Percentiles rank a stretch among this genome's conserved stretches.
Evolutionary conservation across 2,888 invertebrate species (phyloP).

Genomic region (Lepidochrysops patricia): DNA sequence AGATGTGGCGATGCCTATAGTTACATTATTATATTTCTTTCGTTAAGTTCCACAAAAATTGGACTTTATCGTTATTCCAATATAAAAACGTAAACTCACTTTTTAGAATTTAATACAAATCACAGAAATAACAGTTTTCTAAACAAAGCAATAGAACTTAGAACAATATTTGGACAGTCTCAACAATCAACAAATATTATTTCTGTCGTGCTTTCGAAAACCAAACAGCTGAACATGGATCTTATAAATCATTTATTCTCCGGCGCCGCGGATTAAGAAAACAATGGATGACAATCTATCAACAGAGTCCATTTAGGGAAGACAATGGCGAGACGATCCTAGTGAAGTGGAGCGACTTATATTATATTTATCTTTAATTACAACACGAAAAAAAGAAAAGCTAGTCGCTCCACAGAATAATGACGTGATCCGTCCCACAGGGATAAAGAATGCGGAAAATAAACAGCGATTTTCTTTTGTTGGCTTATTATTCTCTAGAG

Average conservation of each 20-base stretch:
- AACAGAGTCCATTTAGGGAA: constrained; percentile 56
- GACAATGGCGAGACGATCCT: constrained; percentile 53
- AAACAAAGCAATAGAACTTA: neutral
- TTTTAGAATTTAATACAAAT: too few species aligned
- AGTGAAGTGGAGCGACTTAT: constrained; percentile 64
- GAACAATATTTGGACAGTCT: constrained; percentile 9
- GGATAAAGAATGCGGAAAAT: constrained; percentile 57
- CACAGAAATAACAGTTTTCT: neutral
- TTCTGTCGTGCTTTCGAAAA: constrained; percentile 20
- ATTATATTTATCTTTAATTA: constrained; percentile 74
- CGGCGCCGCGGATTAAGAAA: constrained; percentile 58
- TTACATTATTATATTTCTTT: too few species aligned
- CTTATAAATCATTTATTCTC: constrained; percentile 68
- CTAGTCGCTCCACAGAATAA: constrained; percentile 47
- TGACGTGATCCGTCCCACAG: constrained; percentile 56
- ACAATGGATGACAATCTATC: constrained; percentile 68
- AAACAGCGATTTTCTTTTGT: constrained; percentile 71
- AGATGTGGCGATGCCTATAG: too few species aligned
- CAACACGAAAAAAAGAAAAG: constrained; percentile 50
- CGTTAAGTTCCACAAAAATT: too few species aligned
- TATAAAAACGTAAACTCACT: too few species aligned
- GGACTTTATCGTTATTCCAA: too few species aligned
- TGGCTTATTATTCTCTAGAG: constrained; percentile 66
- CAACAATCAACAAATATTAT: constrained; percentile 18
- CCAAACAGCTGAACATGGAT: constrained; percentile 27